Conservation (phyloP, 1,140 invertebrate species). For the Achroia grisella region DNA sequence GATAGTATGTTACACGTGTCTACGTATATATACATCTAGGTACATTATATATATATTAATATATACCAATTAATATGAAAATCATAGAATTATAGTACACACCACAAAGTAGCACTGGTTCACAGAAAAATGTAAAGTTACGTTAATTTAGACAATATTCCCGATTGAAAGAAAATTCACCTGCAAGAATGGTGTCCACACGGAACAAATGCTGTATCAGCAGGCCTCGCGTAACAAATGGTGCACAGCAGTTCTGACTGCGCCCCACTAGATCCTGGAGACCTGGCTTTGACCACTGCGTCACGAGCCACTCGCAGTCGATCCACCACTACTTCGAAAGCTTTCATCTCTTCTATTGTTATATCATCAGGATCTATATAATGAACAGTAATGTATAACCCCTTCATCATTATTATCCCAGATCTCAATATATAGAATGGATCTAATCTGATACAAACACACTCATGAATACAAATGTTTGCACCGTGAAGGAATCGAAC, state of each 20-base stretch:
- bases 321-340: slow-evolving; percentile 33
- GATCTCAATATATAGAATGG: too few relatives aligned
- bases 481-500: too few relatives aligned
- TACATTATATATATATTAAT: too few relatives aligned
- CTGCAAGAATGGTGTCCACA: slow-evolving; percentile 63
- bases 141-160: not conserved
- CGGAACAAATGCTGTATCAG: slow-evolving; percentile 51
- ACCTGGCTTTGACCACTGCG: slow-evolving; percentile 20
- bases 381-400: not conserved
- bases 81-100: too few relatives aligned
- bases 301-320: slow-evolving; percentile 29
- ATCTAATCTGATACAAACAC: too few relatives aligned
- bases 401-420: too few relatives aligned
- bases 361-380: slow-evolving; percentile 50
- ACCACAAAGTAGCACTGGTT: too few relatives aligned
- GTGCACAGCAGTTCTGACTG: slow-evolving; percentile 60
- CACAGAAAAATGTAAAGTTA: not conserved
- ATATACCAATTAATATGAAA: too few relatives aligned
- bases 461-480: too few relatives aligned
- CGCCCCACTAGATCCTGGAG: slow-evolving; percentile 50
- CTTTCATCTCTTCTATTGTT: slow-evolving; percentile 37
- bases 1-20: too few relatives aligned
- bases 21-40: too few relatives aligned
- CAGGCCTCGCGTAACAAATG: slow-evolving; percentile 55
- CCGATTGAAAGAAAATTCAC: slow-evolving; percentile 14